Base-by-base conservation (phyloP, 2,113 vertebrate species). In the Ammodytes dubius region DNA sequence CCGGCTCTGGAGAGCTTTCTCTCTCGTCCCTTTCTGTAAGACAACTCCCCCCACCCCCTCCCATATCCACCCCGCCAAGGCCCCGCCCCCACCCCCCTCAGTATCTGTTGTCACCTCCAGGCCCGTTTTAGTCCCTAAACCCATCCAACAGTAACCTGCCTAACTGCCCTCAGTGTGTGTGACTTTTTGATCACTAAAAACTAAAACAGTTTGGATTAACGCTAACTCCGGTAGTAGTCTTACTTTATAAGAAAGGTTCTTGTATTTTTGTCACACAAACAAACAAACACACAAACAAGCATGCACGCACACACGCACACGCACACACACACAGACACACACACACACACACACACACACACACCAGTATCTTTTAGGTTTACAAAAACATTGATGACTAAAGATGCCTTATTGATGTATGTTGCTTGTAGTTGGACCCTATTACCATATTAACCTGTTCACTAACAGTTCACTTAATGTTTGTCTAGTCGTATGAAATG, bases 1-100 rank as follows among this genome's bases (percentile, higher is more conserved):
- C 92, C 94, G 17, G 93, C 90, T 91, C 91, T 96, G 94, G 93
- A 94, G 91, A 94, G 87, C 82, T 82, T 95, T 84, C 92, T 95
- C 17, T 94, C 93, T 70, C 94, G 85, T 45, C 92, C 94, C 81
- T 85, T 88, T 49, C 83, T 91, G 91, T 93, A 93, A 94, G 92
- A 91, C 74, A 65, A 81, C 57, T 43, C 76, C 80, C 11, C n/a
- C 8, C 37, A 40, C 74, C 37, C 35, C 27, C 27, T 27, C 27
- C 27, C 27, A 27, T 27, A 27, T 27, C 27, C 27, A 27, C 27
- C 27, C 27, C 27, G 27, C 27, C 27, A 27, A 27, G 27, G 27
- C n/a, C 8, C 37, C 47, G 45, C 52, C 6, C 46, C 74, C 37
- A n/a, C 27, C 27, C 53, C 9, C 35, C 47, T 0, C n/a, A 50